These are phyloP conservation scores for Diglossa brunneiventris DNA, from an alignment of 2,113 vertebrate species.

Conservation along the genomic window DNA sequence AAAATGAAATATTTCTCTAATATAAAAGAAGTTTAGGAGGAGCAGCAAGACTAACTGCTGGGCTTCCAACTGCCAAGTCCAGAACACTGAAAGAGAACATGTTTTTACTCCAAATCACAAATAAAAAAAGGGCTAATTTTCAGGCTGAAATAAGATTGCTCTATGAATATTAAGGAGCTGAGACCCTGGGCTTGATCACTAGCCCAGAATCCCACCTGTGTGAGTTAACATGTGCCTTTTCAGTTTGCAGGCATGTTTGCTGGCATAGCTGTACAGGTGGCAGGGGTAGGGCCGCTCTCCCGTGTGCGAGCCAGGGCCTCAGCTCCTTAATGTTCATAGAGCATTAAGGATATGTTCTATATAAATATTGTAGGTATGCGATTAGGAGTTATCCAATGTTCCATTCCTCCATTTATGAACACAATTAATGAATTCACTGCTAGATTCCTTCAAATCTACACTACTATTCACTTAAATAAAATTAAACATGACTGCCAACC, in stretches of 20 bases:
- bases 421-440: not conserved
- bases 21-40: not conserved
- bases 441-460: not conserved
- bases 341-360: not conserved
- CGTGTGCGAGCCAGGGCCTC: no score
- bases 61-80: not conserved
- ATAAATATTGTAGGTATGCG: not conserved
- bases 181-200: not conserved
- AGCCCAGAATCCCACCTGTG: constrained; percentile 56
- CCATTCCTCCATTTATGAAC: not conserved
- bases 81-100: not conserved
- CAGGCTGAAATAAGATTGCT: not conserved
- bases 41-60: not conserved
- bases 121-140: not conserved
- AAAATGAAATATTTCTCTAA: not conserved
- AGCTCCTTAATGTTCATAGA: no score
- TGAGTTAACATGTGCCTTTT: constrained; percentile 73
- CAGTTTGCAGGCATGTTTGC: constrained; percentile 72
- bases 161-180: not conserved
- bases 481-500: not conserved
- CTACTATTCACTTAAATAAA: not conserved
- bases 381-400: not conserved
- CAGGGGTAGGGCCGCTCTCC: constrained; percentile 73
- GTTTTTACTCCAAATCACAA: not conserved
- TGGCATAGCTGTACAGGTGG: constrained; percentile 63